phyloP scores from a whole-genome alignment of 1,140 invertebrate genomes.

The Leptinotarsa defecta region DNA sequence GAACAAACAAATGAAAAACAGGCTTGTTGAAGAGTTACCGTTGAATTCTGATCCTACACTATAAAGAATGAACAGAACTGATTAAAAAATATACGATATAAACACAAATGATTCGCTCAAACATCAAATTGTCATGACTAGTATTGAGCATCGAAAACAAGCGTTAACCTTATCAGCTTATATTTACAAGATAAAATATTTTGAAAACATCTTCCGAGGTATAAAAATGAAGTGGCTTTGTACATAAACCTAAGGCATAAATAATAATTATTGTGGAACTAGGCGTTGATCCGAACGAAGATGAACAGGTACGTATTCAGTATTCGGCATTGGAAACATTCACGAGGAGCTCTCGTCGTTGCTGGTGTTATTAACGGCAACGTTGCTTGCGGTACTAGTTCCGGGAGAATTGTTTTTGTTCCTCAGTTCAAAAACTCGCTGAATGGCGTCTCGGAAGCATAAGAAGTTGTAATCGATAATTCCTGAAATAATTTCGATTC shows the following conservation, averaged over 20 bases:
- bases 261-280: no score
- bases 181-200: not conserved
- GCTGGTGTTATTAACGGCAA: conserved; percentile 47
- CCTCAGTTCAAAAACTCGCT: conserved; percentile 86
- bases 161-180: not conserved
- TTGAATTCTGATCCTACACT: no score
- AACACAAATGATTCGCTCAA: not conserved
- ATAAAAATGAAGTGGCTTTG: no score
- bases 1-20: no score
- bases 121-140: not conserved
- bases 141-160: not conserved
- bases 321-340: not conserved
- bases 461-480: conserved; percentile 97
- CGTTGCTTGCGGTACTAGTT: conserved; percentile 44
- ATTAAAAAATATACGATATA: not conserved
- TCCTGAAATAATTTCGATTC: conserved; percentile 62
- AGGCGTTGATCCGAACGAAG: not conserved
- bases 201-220: no score
- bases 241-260: no score
- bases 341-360: conserved; percentile 15
- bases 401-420: conserved; percentile 59
- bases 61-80: no score
- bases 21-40: no score
- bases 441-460: conserved; percentile 90
- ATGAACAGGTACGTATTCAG: not conserved